Evolutionary conservation across 2,888 invertebrate species (phyloP).

Genomic region (Heliconius cydno): DNA sequence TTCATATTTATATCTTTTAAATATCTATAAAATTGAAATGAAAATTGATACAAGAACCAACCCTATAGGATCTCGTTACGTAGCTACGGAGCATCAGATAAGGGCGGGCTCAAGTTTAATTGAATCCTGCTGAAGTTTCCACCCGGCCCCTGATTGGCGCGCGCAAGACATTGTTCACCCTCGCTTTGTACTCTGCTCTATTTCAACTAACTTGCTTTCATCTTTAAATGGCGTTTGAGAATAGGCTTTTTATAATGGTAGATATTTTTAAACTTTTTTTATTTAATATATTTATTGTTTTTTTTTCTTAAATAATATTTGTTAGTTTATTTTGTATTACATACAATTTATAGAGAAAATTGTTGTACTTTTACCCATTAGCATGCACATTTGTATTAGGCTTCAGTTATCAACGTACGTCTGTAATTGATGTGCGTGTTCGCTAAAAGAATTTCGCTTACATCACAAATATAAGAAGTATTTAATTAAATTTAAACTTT

Average conservation of each 20-base stretch:
- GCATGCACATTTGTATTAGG: background rate
- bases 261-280: background rate
- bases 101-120: slow-evolving; percentile 82
- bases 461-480: slow-evolving; percentile 23
- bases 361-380: background rate
- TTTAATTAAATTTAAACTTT: slow-evolving; percentile 41
- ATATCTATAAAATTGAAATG: background rate
- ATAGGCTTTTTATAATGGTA: slow-evolving; percentile 18
- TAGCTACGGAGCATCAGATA: slow-evolving; percentile 80
- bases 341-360: too few species aligned
- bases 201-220: slow-evolving; percentile 34
- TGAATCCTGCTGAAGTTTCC: slow-evolving; percentile 81
- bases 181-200: slow-evolving; percentile 36
- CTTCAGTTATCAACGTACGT: slow-evolving; percentile 1
- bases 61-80: slow-evolving; percentile 76
- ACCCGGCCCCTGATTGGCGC: slow-evolving; percentile 77
- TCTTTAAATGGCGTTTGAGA: slow-evolving; percentile 25
- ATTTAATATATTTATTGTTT: background rate
- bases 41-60: slow-evolving; percentile 46
- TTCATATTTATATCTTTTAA: too few species aligned
- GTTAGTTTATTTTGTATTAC: too few species aligned
- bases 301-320: background rate
- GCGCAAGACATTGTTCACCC: slow-evolving; percentile 73
- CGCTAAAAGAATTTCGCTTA: slow-evolving; percentile 39
- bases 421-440: slow-evolving; percentile 39